phyloP scores from a whole-genome alignment of 2,113 vertebrate genomes.

The Opisthocomus hoazin region DNA sequence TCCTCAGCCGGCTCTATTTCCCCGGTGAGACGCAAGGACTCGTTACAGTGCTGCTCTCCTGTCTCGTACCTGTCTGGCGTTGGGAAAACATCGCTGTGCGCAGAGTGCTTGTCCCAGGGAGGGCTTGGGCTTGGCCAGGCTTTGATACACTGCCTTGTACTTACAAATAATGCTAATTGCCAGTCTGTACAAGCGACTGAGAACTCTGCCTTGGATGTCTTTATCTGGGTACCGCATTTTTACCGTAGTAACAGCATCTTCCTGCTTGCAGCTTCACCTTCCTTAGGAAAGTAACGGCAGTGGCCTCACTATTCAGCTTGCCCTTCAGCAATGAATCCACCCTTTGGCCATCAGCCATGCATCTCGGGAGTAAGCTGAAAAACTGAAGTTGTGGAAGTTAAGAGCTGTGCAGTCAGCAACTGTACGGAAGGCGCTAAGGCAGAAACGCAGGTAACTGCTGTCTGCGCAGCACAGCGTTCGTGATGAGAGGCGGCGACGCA shows the following conservation, averaged over 20 bases:
- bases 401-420: neutral
- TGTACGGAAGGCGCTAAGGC: neutral
- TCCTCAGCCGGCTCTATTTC: neutral
- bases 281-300: neutral
- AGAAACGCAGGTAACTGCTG: neutral
- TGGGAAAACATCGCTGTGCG: neutral
- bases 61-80: neutral
- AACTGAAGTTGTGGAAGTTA: neutral
- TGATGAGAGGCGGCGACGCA: neutral
- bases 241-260: neutral
- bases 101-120: neutral
- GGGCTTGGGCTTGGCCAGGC: neutral
- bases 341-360: neutral
- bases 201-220: neutral
- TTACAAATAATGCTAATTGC: neutral
- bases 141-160: neutral
- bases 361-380: neutral
- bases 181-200: neutral
- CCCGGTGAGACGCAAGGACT: neutral
- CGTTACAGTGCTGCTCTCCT: neutral
- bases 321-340: neutral
- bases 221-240: neutral
- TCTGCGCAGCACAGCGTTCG: accelerated
- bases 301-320: neutral
- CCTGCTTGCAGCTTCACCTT: neutral